These are phyloP conservation scores for Heteractis magnifica DNA, from an alignment of 92 coral and sea anemone species.

Conservation along the genomic window DNA sequence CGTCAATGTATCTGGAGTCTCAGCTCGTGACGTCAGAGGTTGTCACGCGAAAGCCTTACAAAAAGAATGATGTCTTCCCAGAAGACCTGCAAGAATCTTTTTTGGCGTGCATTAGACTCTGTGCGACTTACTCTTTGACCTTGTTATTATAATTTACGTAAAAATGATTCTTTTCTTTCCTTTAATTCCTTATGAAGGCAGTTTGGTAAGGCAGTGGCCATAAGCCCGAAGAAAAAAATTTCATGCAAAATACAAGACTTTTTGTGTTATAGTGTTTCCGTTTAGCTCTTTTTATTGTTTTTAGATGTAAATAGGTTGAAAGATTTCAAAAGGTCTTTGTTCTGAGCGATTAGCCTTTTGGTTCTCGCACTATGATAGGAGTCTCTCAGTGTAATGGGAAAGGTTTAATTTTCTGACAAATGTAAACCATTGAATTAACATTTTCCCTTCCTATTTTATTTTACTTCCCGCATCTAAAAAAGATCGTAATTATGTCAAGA, in stretches of 20 bases:
- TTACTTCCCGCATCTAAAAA: background rate
- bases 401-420: too few relatives aligned
- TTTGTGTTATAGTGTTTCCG: constrained; percentile 28
- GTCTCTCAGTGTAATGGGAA: background rate
- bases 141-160: background rate
- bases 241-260: constrained; percentile 15
- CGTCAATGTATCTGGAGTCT: constrained; percentile 48
- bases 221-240: too few relatives aligned
- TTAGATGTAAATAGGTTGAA: constrained; percentile 28
- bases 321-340: constrained; percentile 22
- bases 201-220: background rate
- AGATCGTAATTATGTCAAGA: background rate
- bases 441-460: background rate
- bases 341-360: constrained; percentile 38
- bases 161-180: background rate
- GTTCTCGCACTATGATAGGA: constrained; percentile 19
- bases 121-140: background rate
- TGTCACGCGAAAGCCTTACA: constrained; percentile 9
- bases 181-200: background rate
- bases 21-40: constrained; percentile 75
- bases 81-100: background rate
- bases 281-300: constrained; percentile 29
- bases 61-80: background rate
- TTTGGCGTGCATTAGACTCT: background rate
- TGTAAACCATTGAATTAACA: background rate